Evolutionary conservation across 2,113 vertebrate species (phyloP), one percentile per base, ranked within the genome.

Genomic region (Alethe diademata): DNA sequence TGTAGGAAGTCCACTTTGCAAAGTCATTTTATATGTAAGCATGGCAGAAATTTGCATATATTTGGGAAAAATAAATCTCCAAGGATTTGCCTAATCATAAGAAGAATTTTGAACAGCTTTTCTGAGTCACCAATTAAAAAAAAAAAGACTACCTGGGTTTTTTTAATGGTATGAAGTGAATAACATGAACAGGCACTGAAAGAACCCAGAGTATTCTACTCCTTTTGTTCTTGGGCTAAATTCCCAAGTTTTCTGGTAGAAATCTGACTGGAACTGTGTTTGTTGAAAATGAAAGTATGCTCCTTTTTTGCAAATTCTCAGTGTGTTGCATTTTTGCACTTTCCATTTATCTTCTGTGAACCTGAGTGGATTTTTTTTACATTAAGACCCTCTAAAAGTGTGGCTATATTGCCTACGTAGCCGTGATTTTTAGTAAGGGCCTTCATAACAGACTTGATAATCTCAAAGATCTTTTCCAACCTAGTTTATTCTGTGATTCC

Each of bases 101-200:
- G 12, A 62, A 71, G 16, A 87, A 31, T 73, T 80, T 48, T 56
- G 18, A 80, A 74, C 15, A 70, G 6, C 15, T 74, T 93, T 81
- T 58, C 28, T 56, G 54, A 71, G 16, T 42, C 18, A 47, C 2
- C 5, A 54, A 20, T 45, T n/a, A n/a, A 57, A n/a, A 71, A 53
- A 36, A n/a, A 71, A 53, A 36, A 28, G 2, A 19, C 43, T 23
- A 53, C 3, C 7, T 28, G 20, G 2, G 0, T 2, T 20, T 22
- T 78, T 75, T 43, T 19, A 26, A 36, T 51, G 14, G 43, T 28
- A 5, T 80, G 38, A 78, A 45, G 50, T 45, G 6, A 5, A 15
- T 58, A 73, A 38, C 11, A 47, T 6, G 5, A 19, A 15, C 5
- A 69, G n/a, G 4, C 14, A 33, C 15, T 86, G 14, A 35, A 82